Evolutionary conservation across 2,113 vertebrate genomes (phyloP), one percentile per base, ranked within the genome.

Genomic region (Hippoglossus stenolepis): DNA sequence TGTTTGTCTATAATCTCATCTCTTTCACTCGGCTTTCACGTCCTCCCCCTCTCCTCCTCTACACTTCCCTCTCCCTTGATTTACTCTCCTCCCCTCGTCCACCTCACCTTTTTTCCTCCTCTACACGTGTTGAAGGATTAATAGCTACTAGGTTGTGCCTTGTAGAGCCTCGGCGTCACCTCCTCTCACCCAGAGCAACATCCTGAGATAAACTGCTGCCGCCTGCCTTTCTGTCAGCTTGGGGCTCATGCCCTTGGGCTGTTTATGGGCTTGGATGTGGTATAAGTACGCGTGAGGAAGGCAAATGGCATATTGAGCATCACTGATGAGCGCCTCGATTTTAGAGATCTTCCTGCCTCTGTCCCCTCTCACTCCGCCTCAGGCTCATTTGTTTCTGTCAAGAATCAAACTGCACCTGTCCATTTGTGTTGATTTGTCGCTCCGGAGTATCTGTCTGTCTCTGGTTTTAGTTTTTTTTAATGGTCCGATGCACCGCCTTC

Each of bases 171-270:
- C 20, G 0, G 38, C 40, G 21, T 89, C 85, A 88, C 78, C 76
- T 85, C 78, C 38, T 65, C 73, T 89, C 77, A 84, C 79, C 82
- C 21, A 0, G 65, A 85, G 79, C 86, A 67, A 26, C n/a, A 73
- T 84, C 81, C 84, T 20, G 56, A 92, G 79, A 89, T 83, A 83
- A 89, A 92, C 80, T 88, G 85, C 73, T 12, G 24, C 70, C 1
- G n/a, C 72, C 23, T 70, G 63, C 80, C 78, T 76, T 70, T 86
- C 71, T 86, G 79, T 91, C 89, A 89, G 87, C 68, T 80, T n/a
- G 62, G 45, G 66, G 78, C 79, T 74, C 20, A 5, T 73, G 70
- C 80, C 84, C 85, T 80, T 77, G 56, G 72, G 87, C 72, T 87
- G 74, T 90, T 88, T 81, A 89, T 75, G 65, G 66, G 10, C 61